Evolutionary conservation across 2,113 vertebrate species (phyloP).

Genomic region (Rhombomys opimus): DNA sequence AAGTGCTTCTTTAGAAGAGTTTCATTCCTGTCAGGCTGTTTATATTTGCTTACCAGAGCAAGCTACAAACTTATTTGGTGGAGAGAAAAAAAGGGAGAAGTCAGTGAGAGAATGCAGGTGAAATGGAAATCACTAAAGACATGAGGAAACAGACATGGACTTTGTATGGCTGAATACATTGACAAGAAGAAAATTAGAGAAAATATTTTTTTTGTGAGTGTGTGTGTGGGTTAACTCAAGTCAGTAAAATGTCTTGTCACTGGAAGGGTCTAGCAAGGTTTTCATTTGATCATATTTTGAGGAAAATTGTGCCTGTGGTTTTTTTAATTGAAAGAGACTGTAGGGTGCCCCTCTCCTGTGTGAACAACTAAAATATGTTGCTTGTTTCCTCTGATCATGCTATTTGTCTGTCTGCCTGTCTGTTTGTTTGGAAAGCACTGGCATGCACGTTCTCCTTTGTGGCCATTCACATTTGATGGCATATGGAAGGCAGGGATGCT

Average conservation of each 20-base stretch:
- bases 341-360: background rate
- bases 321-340: background rate
- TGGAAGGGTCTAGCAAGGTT: background rate
- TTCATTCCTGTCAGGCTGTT: too few relatives aligned
- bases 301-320: fast-evolving
- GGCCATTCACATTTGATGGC: background rate
- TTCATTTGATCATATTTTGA: background rate
- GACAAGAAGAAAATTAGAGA: background rate
- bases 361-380: background rate
- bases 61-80: background rate
- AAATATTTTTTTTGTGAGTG: background rate
- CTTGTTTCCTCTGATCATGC: background rate
- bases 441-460: background rate
- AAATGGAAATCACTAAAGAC: background rate
- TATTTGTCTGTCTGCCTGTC: background rate
- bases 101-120: background rate
- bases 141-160: background rate
- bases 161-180: background rate
- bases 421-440: background rate
- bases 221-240: background rate
- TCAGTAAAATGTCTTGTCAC: too few relatives aligned
- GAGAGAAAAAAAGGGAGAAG: background rate
- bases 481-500: background rate
- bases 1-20: background rate
- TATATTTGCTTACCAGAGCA: background rate